Conservation (phyloP, 2,888 invertebrate species). For the Ctenicera cuprea region DNA sequence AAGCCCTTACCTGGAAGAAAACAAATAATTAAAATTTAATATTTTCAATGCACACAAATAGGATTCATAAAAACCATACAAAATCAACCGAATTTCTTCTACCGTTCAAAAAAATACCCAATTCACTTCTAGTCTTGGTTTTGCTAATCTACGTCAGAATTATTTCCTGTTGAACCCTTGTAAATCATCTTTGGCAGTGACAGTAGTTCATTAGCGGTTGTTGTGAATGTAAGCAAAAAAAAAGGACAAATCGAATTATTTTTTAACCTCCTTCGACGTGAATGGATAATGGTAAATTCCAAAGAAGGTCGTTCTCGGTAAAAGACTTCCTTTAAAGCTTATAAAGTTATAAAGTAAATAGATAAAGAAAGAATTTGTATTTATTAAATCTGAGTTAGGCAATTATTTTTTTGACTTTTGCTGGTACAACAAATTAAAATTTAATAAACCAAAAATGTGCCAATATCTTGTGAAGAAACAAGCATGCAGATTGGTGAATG, state of each 20-base stretch:
- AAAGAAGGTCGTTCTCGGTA: constrained; percentile 17
- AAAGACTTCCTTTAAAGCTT: not conserved
- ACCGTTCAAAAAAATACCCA: too few species aligned
- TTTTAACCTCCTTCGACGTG: constrained; percentile 12
- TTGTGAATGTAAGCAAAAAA: constrained; percentile 1
- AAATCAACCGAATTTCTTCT: too few species aligned
- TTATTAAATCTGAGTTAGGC: not conserved
- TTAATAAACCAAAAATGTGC: too few species aligned
- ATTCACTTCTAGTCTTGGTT: not conserved
- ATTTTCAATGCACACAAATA: too few species aligned
- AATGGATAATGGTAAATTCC: constrained; percentile 35
- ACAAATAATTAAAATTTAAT: too few species aligned
- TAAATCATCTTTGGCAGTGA: constrained; percentile 28
- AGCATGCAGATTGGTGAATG: too few species aligned
- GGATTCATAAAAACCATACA: too few species aligned
- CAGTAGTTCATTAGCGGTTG: constrained; percentile 31
- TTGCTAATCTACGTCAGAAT: constrained; percentile 17
- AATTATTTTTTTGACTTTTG: not conserved
- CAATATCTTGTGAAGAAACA: too few species aligned
- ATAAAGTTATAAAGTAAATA: not conserved
- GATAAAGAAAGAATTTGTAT: not conserved
- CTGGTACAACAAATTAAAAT: not conserved
- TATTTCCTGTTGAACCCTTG: constrained; percentile 16
- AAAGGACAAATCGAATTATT: constrained; percentile 16
- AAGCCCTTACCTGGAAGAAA: too few species aligned